These are phyloP conservation scores for Himalopsyche japonica DNA, from an alignment of 2,888 invertebrate species.

Conservation along the genomic window DNA sequence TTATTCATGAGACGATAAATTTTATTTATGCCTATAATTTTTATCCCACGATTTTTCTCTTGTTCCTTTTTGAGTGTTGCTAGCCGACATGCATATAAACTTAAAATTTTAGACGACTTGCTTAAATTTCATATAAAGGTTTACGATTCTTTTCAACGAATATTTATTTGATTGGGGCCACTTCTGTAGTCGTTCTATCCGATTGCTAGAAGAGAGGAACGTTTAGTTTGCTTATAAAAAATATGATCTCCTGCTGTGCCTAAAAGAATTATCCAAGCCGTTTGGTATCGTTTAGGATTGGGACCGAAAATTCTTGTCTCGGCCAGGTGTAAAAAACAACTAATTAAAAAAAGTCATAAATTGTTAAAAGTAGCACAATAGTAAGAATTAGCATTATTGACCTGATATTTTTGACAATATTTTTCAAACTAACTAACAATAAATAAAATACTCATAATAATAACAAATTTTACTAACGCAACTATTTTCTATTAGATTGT, in stretches of 20 bases:
- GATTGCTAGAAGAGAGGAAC: background rate
- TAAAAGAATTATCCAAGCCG: conserved; percentile 27
- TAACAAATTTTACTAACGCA: no score
- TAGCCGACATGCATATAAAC: background rate
- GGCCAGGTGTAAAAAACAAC: background rate
- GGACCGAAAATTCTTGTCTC: background rate
- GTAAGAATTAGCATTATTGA: no score
- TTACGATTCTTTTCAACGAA: background rate
- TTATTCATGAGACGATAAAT: conserved; percentile 19
- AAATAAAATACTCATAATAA: no score
- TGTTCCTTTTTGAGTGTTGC: conserved; percentile 2
- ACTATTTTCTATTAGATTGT: no score
- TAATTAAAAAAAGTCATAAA: no score
- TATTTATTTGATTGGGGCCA: background rate
- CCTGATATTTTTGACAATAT: no score
- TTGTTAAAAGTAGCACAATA: no score
- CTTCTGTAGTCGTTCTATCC: background rate
- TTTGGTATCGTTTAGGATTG: conserved; percentile 21
- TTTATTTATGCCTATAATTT: conserved; percentile 8
- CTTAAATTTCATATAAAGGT: conserved; percentile 3
- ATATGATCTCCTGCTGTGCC: conserved; percentile 30
- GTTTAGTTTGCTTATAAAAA: conserved; percentile 6
- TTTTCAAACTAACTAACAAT: no score
- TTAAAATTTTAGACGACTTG: conserved; percentile 4
- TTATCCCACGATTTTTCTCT: background rate